phyloP scores from a whole-genome alignment of 2,113 vertebrate species.

The Cygnus atratus region DNA sequence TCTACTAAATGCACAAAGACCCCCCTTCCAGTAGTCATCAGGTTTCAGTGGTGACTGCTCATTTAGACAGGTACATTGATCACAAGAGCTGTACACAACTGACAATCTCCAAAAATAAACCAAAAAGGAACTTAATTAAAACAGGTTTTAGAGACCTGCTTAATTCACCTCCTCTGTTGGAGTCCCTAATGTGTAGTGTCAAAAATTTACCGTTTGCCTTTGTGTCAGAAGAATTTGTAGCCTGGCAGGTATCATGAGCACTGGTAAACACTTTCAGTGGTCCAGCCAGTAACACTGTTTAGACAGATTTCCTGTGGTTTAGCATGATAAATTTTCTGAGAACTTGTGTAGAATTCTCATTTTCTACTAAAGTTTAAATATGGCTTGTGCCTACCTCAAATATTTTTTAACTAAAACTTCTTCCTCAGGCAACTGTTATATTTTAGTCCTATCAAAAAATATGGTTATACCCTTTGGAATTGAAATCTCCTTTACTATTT shows the following conservation, averaged over 20 bases:
- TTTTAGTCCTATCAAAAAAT: constrained; percentile 16
- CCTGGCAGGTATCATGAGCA: neutral
- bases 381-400: constrained; percentile 28
- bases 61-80: neutral
- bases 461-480: neutral
- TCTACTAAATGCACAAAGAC: neutral
- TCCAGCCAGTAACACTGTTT: neutral
- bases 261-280: neutral
- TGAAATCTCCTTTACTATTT: constrained; percentile 32
- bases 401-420: constrained; percentile 47
- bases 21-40: neutral
- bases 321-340: neutral
- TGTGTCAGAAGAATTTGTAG: neutral
- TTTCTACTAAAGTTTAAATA: constrained; percentile 33
- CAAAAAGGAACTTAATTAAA: neutral
- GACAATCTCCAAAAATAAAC: neutral
- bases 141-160: neutral
- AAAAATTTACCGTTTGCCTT: neutral
- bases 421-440: constrained; percentile 18
- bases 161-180: neutral
- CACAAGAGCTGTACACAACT: neutral
- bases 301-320: neutral
- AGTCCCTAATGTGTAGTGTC: neutral
- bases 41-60: neutral
- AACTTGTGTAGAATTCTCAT: neutral